Conservation (phyloP, 2,797 vertebrate species). For the Parauchenoglanis punctatus region DNA sequence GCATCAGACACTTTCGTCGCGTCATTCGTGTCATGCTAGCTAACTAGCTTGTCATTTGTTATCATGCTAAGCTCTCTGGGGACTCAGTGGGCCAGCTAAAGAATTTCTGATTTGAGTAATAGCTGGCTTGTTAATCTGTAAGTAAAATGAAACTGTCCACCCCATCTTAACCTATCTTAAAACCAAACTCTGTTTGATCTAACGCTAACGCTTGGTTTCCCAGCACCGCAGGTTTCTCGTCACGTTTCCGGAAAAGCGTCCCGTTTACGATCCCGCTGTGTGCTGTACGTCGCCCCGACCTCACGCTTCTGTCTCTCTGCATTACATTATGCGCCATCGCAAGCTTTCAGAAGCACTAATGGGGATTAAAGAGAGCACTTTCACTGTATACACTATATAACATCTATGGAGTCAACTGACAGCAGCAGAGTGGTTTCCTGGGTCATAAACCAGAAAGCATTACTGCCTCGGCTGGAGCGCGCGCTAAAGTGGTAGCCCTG, state of each 20-base stretch:
- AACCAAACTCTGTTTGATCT: no score
- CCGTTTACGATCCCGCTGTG: constrained; percentile 8
- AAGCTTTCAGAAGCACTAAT: constrained; percentile 23
- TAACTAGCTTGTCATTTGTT: not conserved
- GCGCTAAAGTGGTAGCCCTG: constrained; percentile 41
- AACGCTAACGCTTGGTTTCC: not conserved
- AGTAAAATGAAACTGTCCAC: not conserved
- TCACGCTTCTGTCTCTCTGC: not conserved
- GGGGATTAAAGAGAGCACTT: constrained; percentile 16
- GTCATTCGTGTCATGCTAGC: not conserved
- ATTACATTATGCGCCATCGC: not conserved
- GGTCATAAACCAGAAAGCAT: constrained; percentile 40
- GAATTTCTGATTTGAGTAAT: not conserved
- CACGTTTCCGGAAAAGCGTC: not conserved
- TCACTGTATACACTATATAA: not conserved
- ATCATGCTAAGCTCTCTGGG: not conserved
- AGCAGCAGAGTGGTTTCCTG: constrained; percentile 25
- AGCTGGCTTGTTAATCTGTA: not conserved
- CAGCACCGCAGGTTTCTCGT: constrained; percentile 5
- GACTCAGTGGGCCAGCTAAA: not conserved
- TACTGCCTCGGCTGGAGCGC: not conserved
- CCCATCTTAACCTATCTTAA: no score
- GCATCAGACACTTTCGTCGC: not conserved
- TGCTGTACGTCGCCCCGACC: not conserved
- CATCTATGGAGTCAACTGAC: not conserved